These are phyloP conservation scores for Ischnus inquisitorius DNA, from an alignment of 2,888 invertebrate genomes.

Conservation along the genomic window DNA sequence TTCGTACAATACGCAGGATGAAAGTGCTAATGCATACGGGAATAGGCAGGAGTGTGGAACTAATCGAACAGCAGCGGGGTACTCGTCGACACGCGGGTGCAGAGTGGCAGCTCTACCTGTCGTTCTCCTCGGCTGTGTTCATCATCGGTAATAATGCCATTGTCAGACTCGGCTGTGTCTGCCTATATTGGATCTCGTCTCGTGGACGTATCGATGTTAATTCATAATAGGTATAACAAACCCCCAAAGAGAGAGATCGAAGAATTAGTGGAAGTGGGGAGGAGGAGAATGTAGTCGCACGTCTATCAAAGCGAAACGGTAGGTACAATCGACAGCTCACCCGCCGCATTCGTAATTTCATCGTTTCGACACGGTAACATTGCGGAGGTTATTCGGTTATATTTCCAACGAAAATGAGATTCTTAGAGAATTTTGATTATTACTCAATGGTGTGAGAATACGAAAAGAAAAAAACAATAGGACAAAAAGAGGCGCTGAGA, in stretches of 20 bases:
- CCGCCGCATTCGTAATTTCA: conserved; percentile 64
- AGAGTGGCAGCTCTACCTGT: conserved; percentile 53
- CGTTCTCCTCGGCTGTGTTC: conserved; percentile 47
- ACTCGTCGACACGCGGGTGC: conserved; percentile 31
- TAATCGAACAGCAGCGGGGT: conserved; percentile 46
- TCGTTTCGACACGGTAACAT: conserved; percentile 80
- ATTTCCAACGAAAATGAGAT: too few species aligned
- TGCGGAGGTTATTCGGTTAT: conserved; percentile 14
- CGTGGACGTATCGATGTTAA: conserved; percentile 21
- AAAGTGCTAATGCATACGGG: conserved; percentile 46
- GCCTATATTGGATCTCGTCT: conserved; percentile 15
- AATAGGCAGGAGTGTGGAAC: conserved; percentile 54
- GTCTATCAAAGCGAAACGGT: conserved; percentile 61
- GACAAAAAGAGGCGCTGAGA: too few species aligned
- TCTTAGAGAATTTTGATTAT: too few species aligned
- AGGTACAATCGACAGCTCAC: conserved; percentile 43
- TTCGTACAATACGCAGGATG: conserved; percentile 11
- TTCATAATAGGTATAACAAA: conserved; percentile 34
- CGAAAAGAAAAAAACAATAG: too few species aligned
- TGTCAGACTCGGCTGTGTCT: conserved; percentile 29
- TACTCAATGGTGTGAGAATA: too few species aligned
- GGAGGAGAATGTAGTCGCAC: conserved; percentile 51
- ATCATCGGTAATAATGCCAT: conserved; percentile 30
- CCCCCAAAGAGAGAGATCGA: background rate
- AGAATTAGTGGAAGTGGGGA: background rate